Evolutionary conservation across 1,140 invertebrate species (phyloP).

Genomic region (Arctopsyche grandis): DNA sequence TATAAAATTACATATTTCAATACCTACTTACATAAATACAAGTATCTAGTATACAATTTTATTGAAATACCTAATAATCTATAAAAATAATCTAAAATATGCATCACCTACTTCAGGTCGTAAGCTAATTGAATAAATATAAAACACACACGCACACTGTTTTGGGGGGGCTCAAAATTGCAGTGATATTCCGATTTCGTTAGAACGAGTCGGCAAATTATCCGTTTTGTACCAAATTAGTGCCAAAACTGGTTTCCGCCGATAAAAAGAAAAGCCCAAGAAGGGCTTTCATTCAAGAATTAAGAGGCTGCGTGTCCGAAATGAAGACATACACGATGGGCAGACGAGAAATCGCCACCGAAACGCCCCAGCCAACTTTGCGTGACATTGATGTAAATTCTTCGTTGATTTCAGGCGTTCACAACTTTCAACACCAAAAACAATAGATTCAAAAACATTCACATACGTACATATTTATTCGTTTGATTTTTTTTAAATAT

Average conservation of each 20-base stretch:
- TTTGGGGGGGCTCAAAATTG: too few species aligned
- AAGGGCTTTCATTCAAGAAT: slow-evolving; percentile 19
- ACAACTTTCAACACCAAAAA: neutral
- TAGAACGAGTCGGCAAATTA: neutral
- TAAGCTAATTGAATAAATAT: neutral
- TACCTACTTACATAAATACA: too few species aligned
- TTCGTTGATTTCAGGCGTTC: neutral
- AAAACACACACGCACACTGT: neutral
- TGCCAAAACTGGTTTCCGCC: neutral
- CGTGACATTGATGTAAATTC: slow-evolving; percentile 9
- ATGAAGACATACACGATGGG: slow-evolving; percentile 23
- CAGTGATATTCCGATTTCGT: neutral
- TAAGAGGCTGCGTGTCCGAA: slow-evolving; percentile 8
- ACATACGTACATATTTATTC: too few species aligned
- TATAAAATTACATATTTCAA: too few species aligned
- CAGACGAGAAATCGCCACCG: slow-evolving; percentile 33
- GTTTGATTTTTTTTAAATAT: too few species aligned
- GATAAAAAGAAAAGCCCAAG: neutral
- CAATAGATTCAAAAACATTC: too few species aligned
- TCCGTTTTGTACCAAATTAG: neutral
- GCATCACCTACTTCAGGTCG: neutral
- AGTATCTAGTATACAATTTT: too few species aligned
- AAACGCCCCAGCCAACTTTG: slow-evolving; percentile 7
- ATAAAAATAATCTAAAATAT: too few species aligned
- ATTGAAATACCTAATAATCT: neutral